Percentiles rank a stretch among this genome's conserved stretches.
phyloP scores from a whole-genome alignment of 2,113 vertebrate genomes.

The Platysternon megacephalum region DNA sequence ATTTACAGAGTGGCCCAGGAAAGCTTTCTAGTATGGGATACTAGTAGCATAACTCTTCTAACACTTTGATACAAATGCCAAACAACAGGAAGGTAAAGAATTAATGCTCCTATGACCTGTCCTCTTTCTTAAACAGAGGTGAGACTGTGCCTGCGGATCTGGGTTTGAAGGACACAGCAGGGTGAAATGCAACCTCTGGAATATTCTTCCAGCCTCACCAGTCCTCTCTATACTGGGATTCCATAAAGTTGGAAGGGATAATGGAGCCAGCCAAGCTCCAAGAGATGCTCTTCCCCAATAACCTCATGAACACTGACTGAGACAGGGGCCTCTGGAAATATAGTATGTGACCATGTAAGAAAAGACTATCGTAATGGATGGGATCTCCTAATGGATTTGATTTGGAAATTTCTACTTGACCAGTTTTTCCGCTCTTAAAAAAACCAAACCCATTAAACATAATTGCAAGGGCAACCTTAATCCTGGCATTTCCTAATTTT shows the following conservation, averaged over 20 bases:
- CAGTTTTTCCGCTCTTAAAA: background rate
- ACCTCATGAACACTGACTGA: background rate
- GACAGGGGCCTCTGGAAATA: background rate
- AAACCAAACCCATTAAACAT: background rate
- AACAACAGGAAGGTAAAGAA: background rate
- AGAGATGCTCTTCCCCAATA: background rate
- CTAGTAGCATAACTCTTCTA: background rate
- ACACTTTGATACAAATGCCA: background rate
- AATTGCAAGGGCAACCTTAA: rapidly evolving
- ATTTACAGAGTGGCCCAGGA: background rate
- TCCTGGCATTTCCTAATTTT: background rate
- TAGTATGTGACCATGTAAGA: background rate
- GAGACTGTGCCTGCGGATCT: background rate
- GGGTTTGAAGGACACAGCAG: background rate
- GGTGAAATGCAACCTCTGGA: background rate
- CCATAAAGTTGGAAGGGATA: background rate
- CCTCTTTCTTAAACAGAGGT: background rate
- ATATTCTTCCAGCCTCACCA: background rate
- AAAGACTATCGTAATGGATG: background rate
- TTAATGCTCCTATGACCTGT: background rate
- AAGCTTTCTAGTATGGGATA: background rate
- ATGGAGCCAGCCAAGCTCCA: background rate
- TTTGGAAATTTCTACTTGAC: background rate
- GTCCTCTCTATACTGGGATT: background rate
- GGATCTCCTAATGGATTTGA: background rate